A percentile compares a stretch with the other conserved stretches of the same genome.
phyloP scores from a whole-genome alignment of 1,140 invertebrate species.

The Musca domestica region DNA sequence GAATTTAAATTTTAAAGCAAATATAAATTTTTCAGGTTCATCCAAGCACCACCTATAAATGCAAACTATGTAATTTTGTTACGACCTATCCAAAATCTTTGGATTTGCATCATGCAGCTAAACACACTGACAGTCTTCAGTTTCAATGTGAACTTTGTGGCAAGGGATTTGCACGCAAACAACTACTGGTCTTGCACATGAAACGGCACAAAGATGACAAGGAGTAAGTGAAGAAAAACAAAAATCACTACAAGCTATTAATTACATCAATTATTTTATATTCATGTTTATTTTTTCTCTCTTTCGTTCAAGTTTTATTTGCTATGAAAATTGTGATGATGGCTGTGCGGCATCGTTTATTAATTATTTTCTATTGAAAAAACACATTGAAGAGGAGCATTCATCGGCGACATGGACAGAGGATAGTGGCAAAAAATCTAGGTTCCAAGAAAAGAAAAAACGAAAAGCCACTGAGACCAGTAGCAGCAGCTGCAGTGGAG shows the following conservation, averaged over 20 bases:
- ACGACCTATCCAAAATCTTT: slow-evolving; percentile 43
- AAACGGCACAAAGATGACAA: slow-evolving; percentile 30
- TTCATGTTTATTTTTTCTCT: neutral
- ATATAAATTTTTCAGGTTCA: slow-evolving; percentile 27
- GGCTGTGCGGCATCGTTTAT: slow-evolving; percentile 23
- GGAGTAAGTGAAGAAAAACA: slow-evolving; percentile 3
- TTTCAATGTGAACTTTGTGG: slow-evolving; percentile 38
- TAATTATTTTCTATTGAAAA: slow-evolving; percentile 11
- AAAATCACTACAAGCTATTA: neutral
- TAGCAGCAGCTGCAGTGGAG: neutral
- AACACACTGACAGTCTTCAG: slow-evolving; percentile 36
- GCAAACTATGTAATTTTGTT: slow-evolving; percentile 39
- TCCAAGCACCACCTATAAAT: slow-evolving; percentile 32
- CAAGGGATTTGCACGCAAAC: slow-evolving; percentile 41
- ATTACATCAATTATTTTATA: neutral
- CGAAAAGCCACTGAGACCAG: neutral
- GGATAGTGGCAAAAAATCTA: neutral
- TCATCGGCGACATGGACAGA: neutral
- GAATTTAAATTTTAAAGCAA: neutral
- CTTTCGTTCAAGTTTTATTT: slow-evolving; percentile 1
- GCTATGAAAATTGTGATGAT: neutral
- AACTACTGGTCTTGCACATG: slow-evolving; percentile 38
- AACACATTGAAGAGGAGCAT: slow-evolving; percentile 20
- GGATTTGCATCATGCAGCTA: slow-evolving; percentile 41
- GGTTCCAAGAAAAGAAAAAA: neutral